Base-by-base conservation (phyloP, 1,140 invertebrate species). In the Orius insidiosus region DNA sequence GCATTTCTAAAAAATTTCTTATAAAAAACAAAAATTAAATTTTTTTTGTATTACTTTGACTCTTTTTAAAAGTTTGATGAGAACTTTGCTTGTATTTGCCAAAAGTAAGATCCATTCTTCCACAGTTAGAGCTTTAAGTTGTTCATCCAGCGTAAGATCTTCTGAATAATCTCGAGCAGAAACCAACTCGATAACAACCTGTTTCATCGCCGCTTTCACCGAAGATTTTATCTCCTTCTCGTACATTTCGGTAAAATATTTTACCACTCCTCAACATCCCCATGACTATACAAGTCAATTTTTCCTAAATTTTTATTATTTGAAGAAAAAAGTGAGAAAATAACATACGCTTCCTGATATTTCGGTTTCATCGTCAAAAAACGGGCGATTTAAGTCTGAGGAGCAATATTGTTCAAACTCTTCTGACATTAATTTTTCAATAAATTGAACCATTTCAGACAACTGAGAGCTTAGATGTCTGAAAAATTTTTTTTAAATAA, bases 371-470 rank as follows among this genome's bases (percentile, higher is more conserved):
- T 67, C 68, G 50, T 72, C 70, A 13, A 79, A 68, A 15, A 76
- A 57, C 4, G 89, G 86, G 54, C 89, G 68, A 64, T 95, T 95
- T 24, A 98, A 70, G 65, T 97, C 92, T 6, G 79, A 73, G 6
- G 90, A 85, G 36, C 90, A 78, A 61, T 92, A 93, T 53, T 82
- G 75, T 57, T 85, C 79, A 65, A 98, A 96, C 62, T 99, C 95
- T 39, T 87, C 86, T 42, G 80, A 80, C 51, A 98, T 71, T 87
- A 98, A 94, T 66, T 92, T 93, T 56, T 96, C 88, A 55, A 98
- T 96, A 4, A 95, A 68, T 59, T 85, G 81, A 57, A 92, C 83
- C 76, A 98, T 88, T 72, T 98, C 95, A 49, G 78, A 81, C n/a
- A 99, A 68, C 65, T 98, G 92, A 38, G 86, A 88, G 52, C 87